phyloP scores from a whole-genome alignment of 2,888 invertebrate genomes.

The Noctua pronuba region DNA sequence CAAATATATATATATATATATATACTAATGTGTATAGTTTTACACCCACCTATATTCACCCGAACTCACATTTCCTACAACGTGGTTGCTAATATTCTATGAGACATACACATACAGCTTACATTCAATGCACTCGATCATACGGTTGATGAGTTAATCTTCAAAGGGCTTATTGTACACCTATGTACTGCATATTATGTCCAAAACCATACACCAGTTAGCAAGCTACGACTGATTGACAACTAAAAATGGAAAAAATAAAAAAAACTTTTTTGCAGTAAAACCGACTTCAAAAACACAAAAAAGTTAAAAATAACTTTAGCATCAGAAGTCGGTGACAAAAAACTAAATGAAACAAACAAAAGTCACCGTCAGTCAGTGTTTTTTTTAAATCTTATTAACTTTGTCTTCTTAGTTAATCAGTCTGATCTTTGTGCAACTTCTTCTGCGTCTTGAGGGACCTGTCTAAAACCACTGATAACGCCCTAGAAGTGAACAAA shows the following conservation, averaged over 20 bases:
- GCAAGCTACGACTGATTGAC: not conserved
- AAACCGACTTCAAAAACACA: too few relatives aligned
- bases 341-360: too few relatives aligned
- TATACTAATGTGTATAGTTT: not conserved
- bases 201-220: not conserved
- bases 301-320: too few relatives aligned
- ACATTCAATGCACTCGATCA: not conserved
- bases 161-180: not conserved
- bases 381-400: too few relatives aligned
- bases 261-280: too few relatives aligned
- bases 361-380: too few relatives aligned
- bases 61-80: slow-evolving; percentile 3
- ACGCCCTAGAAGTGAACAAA: not conserved
- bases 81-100: not conserved
- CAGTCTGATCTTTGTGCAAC: not conserved
- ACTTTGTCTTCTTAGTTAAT: too few relatives aligned
- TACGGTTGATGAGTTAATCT: not conserved
- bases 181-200: not conserved
- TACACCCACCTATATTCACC: not conserved
- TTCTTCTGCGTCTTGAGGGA: not conserved
- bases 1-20: not conserved
- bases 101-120: not conserved
- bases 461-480: not conserved
- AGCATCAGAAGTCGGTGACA: too few relatives aligned
- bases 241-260: too few relatives aligned